Percentiles rank a stretch among this genome's conserved stretches.
Evolutionary conservation across 2,113 vertebrate species (phyloP).

Genomic region (Caretta caretta): DNA sequence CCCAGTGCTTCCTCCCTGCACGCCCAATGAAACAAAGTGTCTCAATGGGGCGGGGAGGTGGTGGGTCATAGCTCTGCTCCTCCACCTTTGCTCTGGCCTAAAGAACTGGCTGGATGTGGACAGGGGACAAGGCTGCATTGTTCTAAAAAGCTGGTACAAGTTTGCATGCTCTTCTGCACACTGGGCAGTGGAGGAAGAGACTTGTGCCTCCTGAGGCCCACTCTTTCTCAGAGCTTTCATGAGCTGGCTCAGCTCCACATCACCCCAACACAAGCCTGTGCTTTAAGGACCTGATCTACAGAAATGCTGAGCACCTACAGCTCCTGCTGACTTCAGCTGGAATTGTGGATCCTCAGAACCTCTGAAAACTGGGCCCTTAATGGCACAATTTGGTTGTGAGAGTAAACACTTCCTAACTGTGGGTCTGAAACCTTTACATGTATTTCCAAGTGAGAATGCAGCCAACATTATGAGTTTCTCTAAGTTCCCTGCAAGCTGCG

Average conservation of each 20-base stretch:
- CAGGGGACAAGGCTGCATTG: background rate
- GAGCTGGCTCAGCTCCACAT: background rate
- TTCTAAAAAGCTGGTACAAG: background rate
- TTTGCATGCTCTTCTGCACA: background rate
- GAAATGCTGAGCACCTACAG: background rate
- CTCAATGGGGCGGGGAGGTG: background rate
- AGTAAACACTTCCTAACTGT: background rate
- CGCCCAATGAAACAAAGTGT: background rate
- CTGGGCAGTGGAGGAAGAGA: background rate
- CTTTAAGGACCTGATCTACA: background rate
- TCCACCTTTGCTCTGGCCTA: background rate
- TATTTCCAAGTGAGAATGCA: background rate
- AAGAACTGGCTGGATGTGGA: background rate
- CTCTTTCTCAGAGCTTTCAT: background rate
- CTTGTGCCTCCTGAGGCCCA: background rate
- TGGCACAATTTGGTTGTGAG: constrained; percentile 2
- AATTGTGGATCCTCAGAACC: background rate
- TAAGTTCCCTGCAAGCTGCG: too few species aligned
- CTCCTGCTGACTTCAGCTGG: background rate
- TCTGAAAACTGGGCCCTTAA: background rate
- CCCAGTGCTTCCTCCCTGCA: background rate
- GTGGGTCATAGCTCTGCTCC: background rate
- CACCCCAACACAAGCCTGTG: background rate
- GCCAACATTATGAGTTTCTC: background rate
- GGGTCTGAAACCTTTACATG: background rate